These are phyloP conservation scores for Pteria penguin DNA, from an alignment of 2,888 invertebrate genomes.

Conservation along the genomic window DNA sequence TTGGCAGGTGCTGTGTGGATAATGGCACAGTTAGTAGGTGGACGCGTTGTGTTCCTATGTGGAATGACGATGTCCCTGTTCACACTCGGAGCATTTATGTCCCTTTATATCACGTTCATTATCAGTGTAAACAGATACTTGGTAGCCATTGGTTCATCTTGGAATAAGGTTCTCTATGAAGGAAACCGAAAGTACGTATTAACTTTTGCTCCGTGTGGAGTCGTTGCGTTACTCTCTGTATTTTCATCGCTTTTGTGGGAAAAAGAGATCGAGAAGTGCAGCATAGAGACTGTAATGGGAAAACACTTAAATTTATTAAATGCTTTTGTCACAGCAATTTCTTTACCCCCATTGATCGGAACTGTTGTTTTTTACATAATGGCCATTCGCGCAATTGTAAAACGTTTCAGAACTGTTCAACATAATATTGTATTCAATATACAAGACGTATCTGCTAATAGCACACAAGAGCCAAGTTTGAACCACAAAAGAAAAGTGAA, in stretches of 20 bases:
- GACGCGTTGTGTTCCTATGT: neutral
- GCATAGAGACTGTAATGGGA: neutral
- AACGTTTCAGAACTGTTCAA: neutral
- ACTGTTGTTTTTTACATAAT: neutral
- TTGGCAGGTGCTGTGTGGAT: neutral
- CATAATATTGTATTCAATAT: neutral
- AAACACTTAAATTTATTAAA: neutral
- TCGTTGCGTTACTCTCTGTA: neutral
- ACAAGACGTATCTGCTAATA: neutral
- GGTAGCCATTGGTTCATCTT: neutral
- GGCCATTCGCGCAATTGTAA: neutral
- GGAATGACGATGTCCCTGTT: neutral
- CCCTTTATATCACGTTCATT: neutral
- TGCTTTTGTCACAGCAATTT: neutral
- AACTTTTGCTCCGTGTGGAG: neutral
- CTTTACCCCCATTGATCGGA: neutral
- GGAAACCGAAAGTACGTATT: neutral
- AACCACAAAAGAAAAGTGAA: neutral
- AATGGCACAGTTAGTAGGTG: neutral
- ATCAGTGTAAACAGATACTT: neutral
- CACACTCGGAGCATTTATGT: neutral
- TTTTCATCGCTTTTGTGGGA: neutral
- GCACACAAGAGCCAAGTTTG: too few species aligned
- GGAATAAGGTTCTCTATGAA: neutral
- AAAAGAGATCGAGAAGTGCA: neutral